Percentiles rank a stretch among this genome's conserved stretches.
phyloP scores from a whole-genome alignment of 2,113 vertebrate species.

The Meriones unguiculatus region DNA sequence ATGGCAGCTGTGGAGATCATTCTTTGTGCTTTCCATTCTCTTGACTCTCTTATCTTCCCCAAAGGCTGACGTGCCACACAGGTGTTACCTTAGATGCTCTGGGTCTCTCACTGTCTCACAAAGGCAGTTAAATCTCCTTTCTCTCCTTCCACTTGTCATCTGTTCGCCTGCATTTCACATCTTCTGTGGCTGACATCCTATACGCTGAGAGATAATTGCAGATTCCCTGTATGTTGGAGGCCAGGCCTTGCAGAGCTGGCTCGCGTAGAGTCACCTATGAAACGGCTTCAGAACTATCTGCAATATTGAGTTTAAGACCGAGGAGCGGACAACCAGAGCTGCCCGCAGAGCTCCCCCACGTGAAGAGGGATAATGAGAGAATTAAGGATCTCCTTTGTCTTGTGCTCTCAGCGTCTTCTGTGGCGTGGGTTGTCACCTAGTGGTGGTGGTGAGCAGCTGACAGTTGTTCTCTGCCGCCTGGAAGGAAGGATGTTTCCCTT shows the following conservation, averaged over 20 bases:
- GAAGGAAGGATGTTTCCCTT: conserved; percentile 46
- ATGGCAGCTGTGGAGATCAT: conserved; percentile 62
- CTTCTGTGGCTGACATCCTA: conserved; percentile 59
- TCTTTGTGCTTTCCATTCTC: conserved; percentile 42
- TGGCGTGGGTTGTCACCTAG: neutral
- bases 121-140: conserved; percentile 36
- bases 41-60: conserved; percentile 63
- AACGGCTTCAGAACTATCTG: neutral
- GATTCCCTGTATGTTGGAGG: neutral
- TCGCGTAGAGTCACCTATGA: neutral
- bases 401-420: neutral
- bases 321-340: neutral
- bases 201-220: neutral
- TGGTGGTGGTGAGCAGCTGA: neutral
- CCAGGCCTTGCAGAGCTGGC: neutral
- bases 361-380: neutral
- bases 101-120: conserved; percentile 47
- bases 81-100: conserved; percentile 24
- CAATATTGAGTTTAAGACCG: conserved; percentile 20
- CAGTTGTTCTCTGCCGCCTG: neutral
- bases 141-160: conserved; percentile 61
- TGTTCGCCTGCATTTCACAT: conserved; percentile 63
- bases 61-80: neutral
- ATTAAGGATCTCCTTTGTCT: neutral
- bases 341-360: neutral